Base-by-base conservation (phyloP, 2,113 vertebrate genomes). In the Hippocampus comes region DNA sequence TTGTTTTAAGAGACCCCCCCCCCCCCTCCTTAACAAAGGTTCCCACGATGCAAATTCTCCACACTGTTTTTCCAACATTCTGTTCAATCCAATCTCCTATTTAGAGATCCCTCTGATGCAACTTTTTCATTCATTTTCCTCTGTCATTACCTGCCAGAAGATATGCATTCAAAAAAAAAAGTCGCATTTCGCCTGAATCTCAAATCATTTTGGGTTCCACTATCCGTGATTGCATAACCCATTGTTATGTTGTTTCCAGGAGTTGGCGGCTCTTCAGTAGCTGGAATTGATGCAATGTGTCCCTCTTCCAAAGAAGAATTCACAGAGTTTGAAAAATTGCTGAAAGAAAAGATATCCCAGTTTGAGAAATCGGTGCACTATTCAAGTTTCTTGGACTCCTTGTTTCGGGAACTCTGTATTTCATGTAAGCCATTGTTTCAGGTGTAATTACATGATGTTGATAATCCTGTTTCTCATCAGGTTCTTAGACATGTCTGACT, bases 221-320 rank as follows among this genome's bases (percentile, higher is more conserved):
- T 61, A n/a, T n/a, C 53, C 3, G 23, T 61, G 27, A 34, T 27
- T 8, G 27, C 12, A 30, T 9, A 38, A 20, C 61, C 9, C 10
- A 1, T 7, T 61, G 38, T 63, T 25, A 41, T 59, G 38, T 10
- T 25, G 53, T 59, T 61, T 80, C 2, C 77, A 95, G 95, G 95
- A 91, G 91, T 95, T 49, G 56, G 73, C 71, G 79, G 79, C 67
- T 71, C 82, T 74, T 77, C 90, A 87, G 89, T 93, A 71, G 91
- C 86, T 86, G 97, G 97, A 89, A 95, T 99, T 89, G 97, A 99
- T 89, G 93, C 94, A 78, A 97, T 99, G 93, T 97, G 93, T 75
- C 97, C 97, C 71, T 95, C 94, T 68, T 96, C 97, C 6, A 96
- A 95, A 95, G 97, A 99, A 23, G 97, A 99, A 82, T 99, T 99